phyloP scores from a whole-genome alignment of 2,888 invertebrate genomes.

The Empis stercorea region DNA sequence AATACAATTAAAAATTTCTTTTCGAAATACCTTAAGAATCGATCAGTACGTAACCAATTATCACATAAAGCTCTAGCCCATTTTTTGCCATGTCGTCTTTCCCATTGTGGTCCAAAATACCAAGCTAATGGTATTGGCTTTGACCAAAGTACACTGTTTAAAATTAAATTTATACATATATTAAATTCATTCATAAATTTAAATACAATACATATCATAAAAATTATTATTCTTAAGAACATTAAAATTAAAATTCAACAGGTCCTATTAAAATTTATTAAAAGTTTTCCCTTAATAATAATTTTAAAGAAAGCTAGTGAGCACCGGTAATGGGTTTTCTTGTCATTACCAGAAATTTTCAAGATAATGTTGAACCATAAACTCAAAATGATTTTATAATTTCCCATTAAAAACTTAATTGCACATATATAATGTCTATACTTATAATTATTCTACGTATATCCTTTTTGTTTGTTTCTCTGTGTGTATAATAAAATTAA shows the following conservation, averaged over 20 bases:
- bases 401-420: too few relatives aligned
- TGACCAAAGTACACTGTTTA: slow-evolving; percentile 65
- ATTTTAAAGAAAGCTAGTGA: too few relatives aligned
- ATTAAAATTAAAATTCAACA: background rate
- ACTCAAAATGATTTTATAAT: too few relatives aligned
- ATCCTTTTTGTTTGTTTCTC: too few relatives aligned
- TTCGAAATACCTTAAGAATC: slow-evolving; percentile 43
- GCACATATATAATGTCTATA: too few relatives aligned
- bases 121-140: slow-evolving; percentile 82
- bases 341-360: too few relatives aligned
- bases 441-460: too few relatives aligned
- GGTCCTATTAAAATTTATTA: background rate
- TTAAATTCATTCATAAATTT: background rate
- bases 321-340: too few relatives aligned
- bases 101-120: slow-evolving; percentile 89
- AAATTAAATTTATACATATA: too few relatives aligned
- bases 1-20: slow-evolving; percentile 4
- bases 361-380: too few relatives aligned
- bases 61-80: slow-evolving; percentile 82
- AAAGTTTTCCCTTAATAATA: too few relatives aligned
- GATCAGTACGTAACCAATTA: slow-evolving; percentile 78
- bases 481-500: too few relatives aligned
- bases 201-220: background rate
- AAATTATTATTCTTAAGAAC: background rate
- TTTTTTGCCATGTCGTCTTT: slow-evolving; percentile 56